These are phyloP conservation scores for Bruchidius siliquastri DNA, from an alignment of 2,888 invertebrate genomes.

Conservation along the genomic window DNA sequence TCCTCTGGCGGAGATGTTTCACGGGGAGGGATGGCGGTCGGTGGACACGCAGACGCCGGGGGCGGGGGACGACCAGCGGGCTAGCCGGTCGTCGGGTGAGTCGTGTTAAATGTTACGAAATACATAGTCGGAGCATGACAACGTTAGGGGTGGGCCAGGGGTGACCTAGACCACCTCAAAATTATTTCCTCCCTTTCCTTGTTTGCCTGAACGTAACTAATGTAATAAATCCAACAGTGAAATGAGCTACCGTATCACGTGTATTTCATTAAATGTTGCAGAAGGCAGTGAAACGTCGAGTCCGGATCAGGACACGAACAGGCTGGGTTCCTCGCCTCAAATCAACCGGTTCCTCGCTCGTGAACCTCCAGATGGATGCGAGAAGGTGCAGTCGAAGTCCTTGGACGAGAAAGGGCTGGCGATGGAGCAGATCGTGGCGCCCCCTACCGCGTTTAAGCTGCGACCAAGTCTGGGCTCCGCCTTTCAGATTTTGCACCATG, in stretches of 20 bases:
- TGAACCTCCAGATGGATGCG: constrained; percentile 87
- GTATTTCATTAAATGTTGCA: too few relatives aligned
- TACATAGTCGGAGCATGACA: too few relatives aligned
- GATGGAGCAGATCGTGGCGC: constrained; percentile 34
- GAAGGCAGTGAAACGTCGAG: constrained; percentile 74
- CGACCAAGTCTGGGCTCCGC: constrained; percentile 77
- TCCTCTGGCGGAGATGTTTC: constrained; percentile 70
- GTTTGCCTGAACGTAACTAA: too few relatives aligned
- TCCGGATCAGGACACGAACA: constrained; percentile 67
- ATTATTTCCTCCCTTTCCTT: too few relatives aligned
- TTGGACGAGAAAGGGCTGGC: constrained; percentile 28
- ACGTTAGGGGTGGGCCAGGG: too few relatives aligned
- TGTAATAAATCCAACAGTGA: too few relatives aligned
- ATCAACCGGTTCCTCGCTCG: constrained; percentile 80
- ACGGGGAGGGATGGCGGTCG: constrained; percentile 51
- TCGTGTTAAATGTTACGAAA: too few relatives aligned
- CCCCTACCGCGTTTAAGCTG: constrained; percentile 70
- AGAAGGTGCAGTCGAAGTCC: constrained; percentile 61
- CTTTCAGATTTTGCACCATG: constrained; percentile 66
- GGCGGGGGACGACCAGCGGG: constrained; percentile 60
- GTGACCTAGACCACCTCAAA: too few relatives aligned
- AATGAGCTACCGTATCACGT: too few relatives aligned
- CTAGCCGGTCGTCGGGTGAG: constrained; percentile 67
- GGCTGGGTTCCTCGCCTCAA: constrained; percentile 75
- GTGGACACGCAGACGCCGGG: constrained; percentile 81